Conservation (phyloP, 2,113 vertebrate species). For the Ornithorhynchus anatinus region DNA sequence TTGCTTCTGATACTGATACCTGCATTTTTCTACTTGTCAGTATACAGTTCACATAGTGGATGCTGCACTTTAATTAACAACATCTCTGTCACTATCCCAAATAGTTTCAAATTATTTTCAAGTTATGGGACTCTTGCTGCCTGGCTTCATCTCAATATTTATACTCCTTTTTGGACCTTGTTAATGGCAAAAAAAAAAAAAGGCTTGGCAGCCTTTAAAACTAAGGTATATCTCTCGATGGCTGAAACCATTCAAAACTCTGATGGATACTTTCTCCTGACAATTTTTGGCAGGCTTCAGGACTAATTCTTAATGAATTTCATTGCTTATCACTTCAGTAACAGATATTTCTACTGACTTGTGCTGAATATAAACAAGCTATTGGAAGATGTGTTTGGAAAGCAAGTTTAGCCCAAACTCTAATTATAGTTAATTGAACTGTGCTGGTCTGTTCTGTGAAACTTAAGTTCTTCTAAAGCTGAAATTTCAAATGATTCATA, state of each 20-base stretch:
- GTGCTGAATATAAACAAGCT: background rate
- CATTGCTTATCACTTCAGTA: background rate
- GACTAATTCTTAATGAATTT: background rate
- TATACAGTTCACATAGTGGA: too few species aligned
- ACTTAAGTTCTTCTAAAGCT: too few species aligned
- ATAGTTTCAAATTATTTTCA: too few species aligned
- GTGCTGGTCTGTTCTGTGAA: too few species aligned
- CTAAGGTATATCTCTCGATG: background rate
- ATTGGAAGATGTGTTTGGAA: background rate
- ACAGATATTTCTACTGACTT: background rate
- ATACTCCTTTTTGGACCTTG: background rate
- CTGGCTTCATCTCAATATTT: background rate
- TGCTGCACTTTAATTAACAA: too few species aligned
- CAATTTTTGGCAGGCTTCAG: background rate
- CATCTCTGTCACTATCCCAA: too few species aligned
- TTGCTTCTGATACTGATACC: too few species aligned
- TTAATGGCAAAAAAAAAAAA: background rate
- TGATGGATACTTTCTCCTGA: background rate
- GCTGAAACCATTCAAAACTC: background rate
- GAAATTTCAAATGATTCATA: too few species aligned
- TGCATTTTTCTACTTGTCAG: too few species aligned
- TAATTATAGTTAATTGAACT: too few species aligned
- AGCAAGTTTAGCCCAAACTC: background rate
- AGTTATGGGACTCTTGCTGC: background rate
- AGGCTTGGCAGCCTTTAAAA: background rate